Evolutionary conservation across 2,888 invertebrate species (phyloP).

Genomic region (Dione juno): DNA sequence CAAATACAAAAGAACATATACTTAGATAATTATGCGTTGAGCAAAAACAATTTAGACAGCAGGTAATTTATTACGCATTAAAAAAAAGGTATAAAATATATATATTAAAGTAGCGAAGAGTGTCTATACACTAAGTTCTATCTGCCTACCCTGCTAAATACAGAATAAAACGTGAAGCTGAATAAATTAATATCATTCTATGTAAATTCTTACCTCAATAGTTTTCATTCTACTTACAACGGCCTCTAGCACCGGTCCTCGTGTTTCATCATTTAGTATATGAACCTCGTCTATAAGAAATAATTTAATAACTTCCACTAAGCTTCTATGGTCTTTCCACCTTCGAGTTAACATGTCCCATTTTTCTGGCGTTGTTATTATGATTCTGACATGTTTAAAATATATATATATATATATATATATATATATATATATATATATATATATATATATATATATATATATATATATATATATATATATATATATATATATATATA

Average conservation of each 20-base stretch:
- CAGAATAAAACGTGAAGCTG: background rate
- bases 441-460: background rate
- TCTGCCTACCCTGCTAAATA: background rate
- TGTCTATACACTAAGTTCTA: background rate
- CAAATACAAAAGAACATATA: too few relatives aligned
- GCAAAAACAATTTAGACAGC: too few relatives aligned
- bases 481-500: background rate
- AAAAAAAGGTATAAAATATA: too few relatives aligned
- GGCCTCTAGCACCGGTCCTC: slow-evolving; percentile 91
- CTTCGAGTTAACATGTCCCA: slow-evolving; percentile 91
- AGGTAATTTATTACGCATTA: too few relatives aligned
- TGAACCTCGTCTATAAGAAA: slow-evolving; percentile 92
- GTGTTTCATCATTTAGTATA: slow-evolving; percentile 86
- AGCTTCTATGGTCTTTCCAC: slow-evolving; percentile 86
- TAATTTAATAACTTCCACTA: slow-evolving; percentile 86
- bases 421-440: too few relatives aligned
- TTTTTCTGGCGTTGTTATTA: slow-evolving; percentile 93
- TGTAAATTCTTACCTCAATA: slow-evolving; percentile 74
- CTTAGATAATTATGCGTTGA: too few relatives aligned
- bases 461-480: background rate
- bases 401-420: background rate
- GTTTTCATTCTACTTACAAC: slow-evolving; percentile 92
- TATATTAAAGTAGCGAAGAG: too few relatives aligned
- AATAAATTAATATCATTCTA: background rate
- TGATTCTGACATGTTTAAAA: slow-evolving; percentile 68